phyloP scores from a whole-genome alignment of 1,140 invertebrate species.

The Drosophila tsacasi region DNA sequence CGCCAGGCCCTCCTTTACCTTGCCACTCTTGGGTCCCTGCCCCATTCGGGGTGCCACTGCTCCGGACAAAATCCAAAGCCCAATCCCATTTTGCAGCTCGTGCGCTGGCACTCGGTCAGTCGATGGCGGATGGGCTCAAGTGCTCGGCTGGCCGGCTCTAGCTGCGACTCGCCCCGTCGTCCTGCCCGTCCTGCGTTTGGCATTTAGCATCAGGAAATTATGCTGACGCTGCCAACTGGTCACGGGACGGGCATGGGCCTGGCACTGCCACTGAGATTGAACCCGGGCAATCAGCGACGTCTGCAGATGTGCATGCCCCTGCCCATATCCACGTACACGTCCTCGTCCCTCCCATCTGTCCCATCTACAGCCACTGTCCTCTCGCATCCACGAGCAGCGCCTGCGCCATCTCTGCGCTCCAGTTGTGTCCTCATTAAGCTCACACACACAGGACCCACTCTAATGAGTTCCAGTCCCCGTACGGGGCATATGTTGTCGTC shows the following conservation, averaged over 20 bases:
- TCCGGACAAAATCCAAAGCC: slow-evolving; percentile 11
- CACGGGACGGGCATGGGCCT: slow-evolving; percentile 36
- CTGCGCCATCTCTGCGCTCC: slow-evolving; percentile 53
- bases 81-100: slow-evolving; percentile 40
- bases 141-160: slow-evolving; percentile 59
- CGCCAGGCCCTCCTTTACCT: slow-evolving; percentile 14
- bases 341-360: slow-evolving; percentile 60
- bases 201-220: slow-evolving; percentile 85
- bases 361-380: slow-evolving; percentile 30
- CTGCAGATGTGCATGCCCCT: slow-evolving; percentile 76
- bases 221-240: slow-evolving; percentile 83
- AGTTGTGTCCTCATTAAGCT: slow-evolving; percentile 71
- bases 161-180: slow-evolving; percentile 33
- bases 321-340: slow-evolving; percentile 42
- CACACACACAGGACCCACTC: slow-evolving; percentile 55
- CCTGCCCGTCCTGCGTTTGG: slow-evolving; percentile 70
- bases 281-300: slow-evolving; percentile 75
- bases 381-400: slow-evolving; percentile 47
- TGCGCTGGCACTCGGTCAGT: slow-evolving; percentile 69
- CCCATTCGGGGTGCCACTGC: slow-evolving; percentile 34
- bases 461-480: slow-evolving; percentile 70
- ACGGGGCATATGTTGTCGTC: slow-evolving; percentile 71
- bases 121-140: slow-evolving; percentile 77
- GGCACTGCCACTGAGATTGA: slow-evolving; percentile 43
- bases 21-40: slow-evolving; percentile 12